A percentile compares a stretch with the other conserved stretches of the same genome.
Evolutionary conservation across 1,140 invertebrate species (phyloP).

Genomic region (Ridgeia piscesae): DNA sequence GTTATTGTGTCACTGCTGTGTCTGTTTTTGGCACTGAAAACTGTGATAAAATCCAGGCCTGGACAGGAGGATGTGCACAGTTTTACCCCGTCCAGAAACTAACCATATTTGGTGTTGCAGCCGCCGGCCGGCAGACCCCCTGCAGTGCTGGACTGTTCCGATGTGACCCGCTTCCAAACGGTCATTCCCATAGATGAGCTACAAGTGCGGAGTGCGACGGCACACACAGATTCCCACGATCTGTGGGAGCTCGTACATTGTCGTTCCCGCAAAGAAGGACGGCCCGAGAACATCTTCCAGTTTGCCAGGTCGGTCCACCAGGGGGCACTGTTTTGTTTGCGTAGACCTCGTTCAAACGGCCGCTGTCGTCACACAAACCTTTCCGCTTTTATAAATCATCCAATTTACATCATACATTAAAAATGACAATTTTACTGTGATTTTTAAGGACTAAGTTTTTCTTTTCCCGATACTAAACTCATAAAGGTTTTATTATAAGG

Average conservation of each 20-base stretch:
- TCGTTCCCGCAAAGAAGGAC: constrained; percentile 85
- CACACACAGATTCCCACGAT: constrained; percentile 91
- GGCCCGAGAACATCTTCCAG: constrained; percentile 95
- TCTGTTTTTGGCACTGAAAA: background rate
- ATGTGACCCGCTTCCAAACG: constrained; percentile 93
- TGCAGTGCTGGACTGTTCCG: constrained; percentile 62
- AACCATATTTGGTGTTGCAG: background rate
- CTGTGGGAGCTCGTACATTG: constrained; percentile 96
- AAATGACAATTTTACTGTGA: too few species aligned
- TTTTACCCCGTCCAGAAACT: background rate
- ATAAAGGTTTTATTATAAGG: too few species aligned
- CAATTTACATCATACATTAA: too few species aligned
- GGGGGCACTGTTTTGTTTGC: background rate
- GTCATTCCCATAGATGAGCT: constrained; percentile 95
- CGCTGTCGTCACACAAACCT: too few species aligned
- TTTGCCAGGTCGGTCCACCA: constrained; percentile 68
- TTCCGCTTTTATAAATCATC: too few species aligned
- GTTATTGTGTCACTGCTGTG: background rate
- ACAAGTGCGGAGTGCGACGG: constrained; percentile 79
- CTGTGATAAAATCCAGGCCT: background rate
- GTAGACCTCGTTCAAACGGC: too few species aligned
- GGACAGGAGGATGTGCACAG: background rate
- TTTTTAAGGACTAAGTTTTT: too few species aligned
- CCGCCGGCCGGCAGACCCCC: background rate
- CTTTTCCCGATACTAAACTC: too few species aligned